These are phyloP conservation scores for Oryzias melastigma DNA, from an alignment of 2,113 vertebrate genomes.

Conservation along the genomic window DNA sequence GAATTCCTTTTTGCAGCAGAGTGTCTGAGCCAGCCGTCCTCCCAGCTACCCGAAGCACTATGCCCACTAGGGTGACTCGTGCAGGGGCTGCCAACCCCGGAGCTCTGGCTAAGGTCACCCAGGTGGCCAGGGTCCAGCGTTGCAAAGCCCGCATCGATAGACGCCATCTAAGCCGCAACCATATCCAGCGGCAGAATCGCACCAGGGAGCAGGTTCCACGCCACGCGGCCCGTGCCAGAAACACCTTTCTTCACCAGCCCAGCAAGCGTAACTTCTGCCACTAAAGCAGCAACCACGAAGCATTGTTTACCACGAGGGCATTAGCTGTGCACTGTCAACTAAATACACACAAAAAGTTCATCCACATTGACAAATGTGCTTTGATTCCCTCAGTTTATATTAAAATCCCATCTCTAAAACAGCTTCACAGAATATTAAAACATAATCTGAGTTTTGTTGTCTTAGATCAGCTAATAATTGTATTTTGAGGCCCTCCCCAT, in stretches of 20 bases:
- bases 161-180: conserved; percentile 84
- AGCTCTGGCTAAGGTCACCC: conserved; percentile 86
- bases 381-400: conserved; percentile 26
- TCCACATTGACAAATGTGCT: conserved; percentile 13
- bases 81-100: conserved; percentile 77
- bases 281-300: conserved; percentile 72
- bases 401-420: conserved; percentile 15
- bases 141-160: conserved; percentile 85
- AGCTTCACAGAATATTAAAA: conserved; percentile 16
- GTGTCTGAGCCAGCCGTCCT: conserved; percentile 67
- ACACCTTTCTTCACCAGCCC: conserved; percentile 91
- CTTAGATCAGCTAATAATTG: too few species aligned
- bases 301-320: conserved; percentile 68
- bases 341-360: conserved; percentile 28
- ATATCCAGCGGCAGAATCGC: conserved; percentile 91
- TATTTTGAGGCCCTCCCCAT: too few species aligned
- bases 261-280: conserved; percentile 92
- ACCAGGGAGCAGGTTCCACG: conserved; percentile 83
- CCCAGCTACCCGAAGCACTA: conserved; percentile 57
- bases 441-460: conserved; percentile 6
- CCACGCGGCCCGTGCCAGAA: conserved; percentile 72
- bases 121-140: conserved; percentile 85
- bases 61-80: conserved; percentile 73
- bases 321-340: conserved; percentile 47
- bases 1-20: conserved; percentile 55